Base-by-base conservation (phyloP, 2,888 invertebrate species). In the Agrochola circellaris region DNA sequence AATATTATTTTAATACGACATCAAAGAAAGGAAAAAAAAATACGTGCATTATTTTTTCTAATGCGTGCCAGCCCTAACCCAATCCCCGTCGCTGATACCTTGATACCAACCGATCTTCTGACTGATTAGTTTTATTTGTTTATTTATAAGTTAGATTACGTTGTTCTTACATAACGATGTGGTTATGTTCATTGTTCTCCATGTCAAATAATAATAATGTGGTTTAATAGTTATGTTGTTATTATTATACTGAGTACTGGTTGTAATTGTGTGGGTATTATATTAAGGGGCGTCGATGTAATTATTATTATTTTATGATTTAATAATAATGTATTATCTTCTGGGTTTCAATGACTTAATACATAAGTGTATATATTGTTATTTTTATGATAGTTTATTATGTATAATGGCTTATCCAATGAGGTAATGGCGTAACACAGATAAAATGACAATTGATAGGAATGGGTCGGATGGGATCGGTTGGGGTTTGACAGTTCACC, bases 111-210 rank as follows among this genome's bases (percentile, higher is more conserved):
- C 77, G 71, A 87, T 84, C 75, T 73, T 73, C 70, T 42, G 6
- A 38, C 45, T 79, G 79, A 87, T 91, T 91, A 90, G 75, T 84
- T 85, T 84, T 92, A 90, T 92, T 93, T 93, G 91, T 92, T 93
- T 92, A 92, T 90, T 91, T 89, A 77, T 67, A 77, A 82, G 66
- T 75, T 54, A 78, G 81, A 88, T 88, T 81, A 87, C 86, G 79
- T 83, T 86, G 82, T 88, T 77, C n/a, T 72, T 34, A 58, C 38
- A 30, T 87, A 87, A 87, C 78, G 69, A 85, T 64, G 78, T 26
- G 75, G 75, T 87, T 81, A 51, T 66, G 42, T 74, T 87, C 67
- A 83, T 73, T 75, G 64, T 71, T 76, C 56, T 82, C 42, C 69
- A 70, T 70, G 71, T 83, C 65, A 81, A 82, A 75, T 77, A 79